Percentiles rank a stretch among this genome's conserved stretches.
Evolutionary conservation across 2,113 vertebrate species (phyloP).

Genomic region (Pyxicephalus adspersus): DNA sequence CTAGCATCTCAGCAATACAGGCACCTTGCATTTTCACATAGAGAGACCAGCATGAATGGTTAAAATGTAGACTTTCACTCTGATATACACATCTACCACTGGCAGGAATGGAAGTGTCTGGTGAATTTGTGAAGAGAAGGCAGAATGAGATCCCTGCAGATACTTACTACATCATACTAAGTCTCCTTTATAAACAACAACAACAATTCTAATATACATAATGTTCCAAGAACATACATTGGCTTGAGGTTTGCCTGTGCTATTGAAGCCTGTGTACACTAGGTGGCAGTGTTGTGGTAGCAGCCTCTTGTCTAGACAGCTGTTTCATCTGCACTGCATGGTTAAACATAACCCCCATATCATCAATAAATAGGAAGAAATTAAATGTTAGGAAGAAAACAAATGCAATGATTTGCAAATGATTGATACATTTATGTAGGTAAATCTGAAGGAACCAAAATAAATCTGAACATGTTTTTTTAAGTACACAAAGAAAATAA

Average conservation of each 20-base stretch:
- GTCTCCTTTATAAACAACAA: not conserved
- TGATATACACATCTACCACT: too few relatives aligned
- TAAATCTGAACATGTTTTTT: conserved; percentile 20
- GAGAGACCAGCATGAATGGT: not conserved
- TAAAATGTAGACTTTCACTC: not conserved
- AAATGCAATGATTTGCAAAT: conserved; percentile 25
- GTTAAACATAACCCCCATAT: conserved; percentile 33
- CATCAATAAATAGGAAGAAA: conserved; percentile 18
- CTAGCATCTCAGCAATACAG: not conserved
- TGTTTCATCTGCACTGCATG: not conserved
- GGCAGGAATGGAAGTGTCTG: not conserved
- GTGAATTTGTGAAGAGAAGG: not conserved
- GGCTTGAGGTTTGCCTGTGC: not conserved
- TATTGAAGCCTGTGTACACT: not conserved
- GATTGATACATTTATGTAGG: conserved; percentile 37
- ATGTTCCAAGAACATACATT: not conserved
- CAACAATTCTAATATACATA: too few relatives aligned
- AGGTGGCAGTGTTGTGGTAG: conserved; percentile 18
- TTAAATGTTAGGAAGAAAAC: conserved; percentile 39
- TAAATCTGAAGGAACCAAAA: conserved; percentile 5
- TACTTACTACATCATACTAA: conserved; percentile 10
- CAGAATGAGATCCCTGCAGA: conserved; percentile 30
- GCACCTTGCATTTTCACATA: not conserved
- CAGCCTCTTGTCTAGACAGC: not conserved
- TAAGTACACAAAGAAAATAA: not conserved